phyloP scores from a whole-genome alignment of 2,888 invertebrate genomes.

The Trissonchulus latispiculum region DNA sequence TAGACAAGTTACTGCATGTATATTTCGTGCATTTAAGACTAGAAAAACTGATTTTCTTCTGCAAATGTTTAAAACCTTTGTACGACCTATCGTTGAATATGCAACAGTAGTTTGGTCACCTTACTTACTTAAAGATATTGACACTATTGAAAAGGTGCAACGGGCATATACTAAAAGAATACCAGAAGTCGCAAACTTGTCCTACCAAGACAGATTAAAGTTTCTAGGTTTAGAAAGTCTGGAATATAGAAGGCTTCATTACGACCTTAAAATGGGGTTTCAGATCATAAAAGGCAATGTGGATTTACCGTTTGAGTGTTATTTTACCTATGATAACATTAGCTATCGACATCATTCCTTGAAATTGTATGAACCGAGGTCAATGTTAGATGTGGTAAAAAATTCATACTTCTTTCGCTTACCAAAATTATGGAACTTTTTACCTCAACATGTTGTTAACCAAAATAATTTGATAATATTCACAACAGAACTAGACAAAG shows the following conservation, averaged over 20 bases:
- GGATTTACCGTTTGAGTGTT: neutral
- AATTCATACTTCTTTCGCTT: neutral
- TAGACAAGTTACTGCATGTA: neutral
- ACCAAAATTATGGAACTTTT: neutral
- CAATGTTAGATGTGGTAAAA: neutral
- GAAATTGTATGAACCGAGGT: neutral
- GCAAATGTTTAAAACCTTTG: constrained; percentile 9
- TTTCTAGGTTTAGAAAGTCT: neutral
- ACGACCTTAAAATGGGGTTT: neutral
- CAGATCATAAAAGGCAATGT: neutral
- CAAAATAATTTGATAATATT: neutral
- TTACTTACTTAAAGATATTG: neutral
- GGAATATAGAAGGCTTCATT: neutral
- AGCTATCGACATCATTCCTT: neutral
- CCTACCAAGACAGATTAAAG: neutral
- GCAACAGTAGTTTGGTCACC: constrained; percentile 4
- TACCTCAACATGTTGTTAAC: neutral
- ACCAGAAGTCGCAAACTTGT: neutral
- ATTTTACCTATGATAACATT: neutral
- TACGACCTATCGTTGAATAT: constrained; percentile 16
- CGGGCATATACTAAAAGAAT: constrained; percentile 11
- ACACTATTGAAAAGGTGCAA: constrained; percentile 1
- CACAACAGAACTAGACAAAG: neutral
- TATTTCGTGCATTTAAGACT: neutral
- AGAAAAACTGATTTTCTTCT: neutral